Evolutionary conservation across 2,888 invertebrate genomes (phyloP).

Genomic region (Odontothrips loti): DNA sequence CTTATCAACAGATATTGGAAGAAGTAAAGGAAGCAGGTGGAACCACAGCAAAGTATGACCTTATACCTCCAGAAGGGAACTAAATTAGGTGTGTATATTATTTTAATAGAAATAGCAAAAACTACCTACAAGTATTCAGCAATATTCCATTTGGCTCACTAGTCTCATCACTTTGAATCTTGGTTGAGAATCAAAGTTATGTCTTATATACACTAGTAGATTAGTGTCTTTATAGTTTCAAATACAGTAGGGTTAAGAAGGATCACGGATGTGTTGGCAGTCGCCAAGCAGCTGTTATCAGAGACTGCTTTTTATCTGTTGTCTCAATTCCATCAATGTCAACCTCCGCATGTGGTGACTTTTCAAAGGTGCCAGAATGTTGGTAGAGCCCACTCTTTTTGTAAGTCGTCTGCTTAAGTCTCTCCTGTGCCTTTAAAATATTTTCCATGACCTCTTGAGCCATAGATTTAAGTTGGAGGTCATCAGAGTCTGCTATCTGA

Average conservation of each 20-base stretch:
- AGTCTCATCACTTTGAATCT: too few species aligned
- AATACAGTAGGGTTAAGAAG: neutral
- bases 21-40: conserved; percentile 50
- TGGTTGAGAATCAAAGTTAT: too few species aligned
- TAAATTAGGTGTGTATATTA: neutral
- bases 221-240: neutral
- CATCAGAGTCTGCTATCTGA: conserved; percentile 30
- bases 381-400: neutral
- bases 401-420: neutral
- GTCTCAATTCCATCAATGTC: neutral
- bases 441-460: conserved; percentile 35
- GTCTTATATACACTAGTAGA: neutral
- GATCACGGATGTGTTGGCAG: neutral
- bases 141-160: too few species aligned
- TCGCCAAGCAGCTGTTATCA: neutral
- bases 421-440: conserved; percentile 28
- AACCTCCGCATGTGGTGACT: neutral
- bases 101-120: neutral
- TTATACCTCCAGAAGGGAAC: conserved; percentile 44
- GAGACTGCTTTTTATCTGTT: neutral
- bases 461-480: conserved; percentile 32
- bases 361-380: neutral
- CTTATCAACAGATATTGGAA: conserved; percentile 48
- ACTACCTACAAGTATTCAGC: too few species aligned
- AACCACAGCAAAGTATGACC: conserved; percentile 51